These are phyloP conservation scores for Amblyornis subalaris DNA, from an alignment of 2,113 vertebrate genomes.

Conservation along the genomic window DNA sequence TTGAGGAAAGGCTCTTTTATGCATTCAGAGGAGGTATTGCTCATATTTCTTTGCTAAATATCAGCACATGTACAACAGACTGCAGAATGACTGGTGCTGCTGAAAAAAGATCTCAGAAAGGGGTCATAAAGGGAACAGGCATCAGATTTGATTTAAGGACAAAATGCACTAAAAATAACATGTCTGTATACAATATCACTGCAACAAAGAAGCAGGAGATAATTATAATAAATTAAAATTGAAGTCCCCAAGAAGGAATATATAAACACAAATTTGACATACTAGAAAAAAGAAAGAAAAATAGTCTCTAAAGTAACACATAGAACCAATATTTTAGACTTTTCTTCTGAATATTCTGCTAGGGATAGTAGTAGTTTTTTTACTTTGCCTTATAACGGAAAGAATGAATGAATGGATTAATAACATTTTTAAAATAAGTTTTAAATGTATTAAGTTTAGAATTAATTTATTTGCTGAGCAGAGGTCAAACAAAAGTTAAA, in stretches of 20 bases:
- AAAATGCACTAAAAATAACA: conserved; percentile 21
- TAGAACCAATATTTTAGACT: background rate
- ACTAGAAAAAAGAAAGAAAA: background rate
- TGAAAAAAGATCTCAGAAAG: background rate
- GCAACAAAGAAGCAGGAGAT: background rate
- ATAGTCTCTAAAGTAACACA: background rate
- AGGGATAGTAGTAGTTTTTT: background rate
- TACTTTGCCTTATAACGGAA: background rate
- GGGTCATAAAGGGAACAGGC: background rate
- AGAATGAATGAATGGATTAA: background rate
- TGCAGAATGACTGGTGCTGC: conserved; percentile 4
- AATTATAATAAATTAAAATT: background rate
- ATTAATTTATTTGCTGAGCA: background rate
- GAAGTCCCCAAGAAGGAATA: background rate
- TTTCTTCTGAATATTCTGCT: background rate
- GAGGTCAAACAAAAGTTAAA: background rate
- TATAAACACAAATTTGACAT: background rate
- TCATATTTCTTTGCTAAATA: conserved; percentile 4
- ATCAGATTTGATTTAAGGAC: conserved; percentile 2
- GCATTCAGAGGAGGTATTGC: background rate
- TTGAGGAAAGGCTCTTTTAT: background rate
- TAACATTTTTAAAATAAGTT: background rate
- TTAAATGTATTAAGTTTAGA: background rate
- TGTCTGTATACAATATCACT: background rate
- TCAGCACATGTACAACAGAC: background rate